phyloP scores from a whole-genome alignment of 2,113 vertebrate genomes.

The Mesitornis unicolor region DNA sequence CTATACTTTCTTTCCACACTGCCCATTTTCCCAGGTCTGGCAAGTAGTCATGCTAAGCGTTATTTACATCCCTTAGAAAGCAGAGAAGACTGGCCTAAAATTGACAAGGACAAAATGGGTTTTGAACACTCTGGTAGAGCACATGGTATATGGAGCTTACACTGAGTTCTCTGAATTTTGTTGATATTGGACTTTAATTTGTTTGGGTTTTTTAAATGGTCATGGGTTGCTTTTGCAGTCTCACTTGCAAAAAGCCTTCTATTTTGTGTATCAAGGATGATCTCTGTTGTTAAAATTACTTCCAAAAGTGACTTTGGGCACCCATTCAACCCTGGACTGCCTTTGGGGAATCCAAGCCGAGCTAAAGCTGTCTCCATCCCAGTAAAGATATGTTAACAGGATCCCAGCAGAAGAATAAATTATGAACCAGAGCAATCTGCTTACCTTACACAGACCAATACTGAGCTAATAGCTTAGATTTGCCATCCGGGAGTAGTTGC shows the following conservation, averaged over 20 bases:
- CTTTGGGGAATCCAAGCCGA: not conserved
- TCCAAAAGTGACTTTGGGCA: not conserved
- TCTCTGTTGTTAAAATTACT: not conserved
- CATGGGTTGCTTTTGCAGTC: not conserved
- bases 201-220: not conserved
- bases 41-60: not conserved
- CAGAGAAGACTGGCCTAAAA: not conserved
- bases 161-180: not conserved
- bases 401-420: conserved; percentile 47
- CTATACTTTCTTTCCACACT: not conserved
- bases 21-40: not conserved
- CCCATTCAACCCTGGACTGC: not conserved
- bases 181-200: not conserved
- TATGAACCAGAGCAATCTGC: conserved; percentile 4
- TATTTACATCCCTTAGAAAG: not conserved
- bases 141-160: not conserved
- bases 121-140: not conserved
- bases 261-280: not conserved
- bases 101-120: not conserved
- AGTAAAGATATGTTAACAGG: not conserved
- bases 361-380: not conserved
- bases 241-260: not conserved
- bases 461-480: not conserved
- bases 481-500: not conserved
- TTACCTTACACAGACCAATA: not conserved